Evolutionary conservation across 1,140 invertebrate species (phyloP).

Genomic region (Panagrolaimus sp.): DNA sequence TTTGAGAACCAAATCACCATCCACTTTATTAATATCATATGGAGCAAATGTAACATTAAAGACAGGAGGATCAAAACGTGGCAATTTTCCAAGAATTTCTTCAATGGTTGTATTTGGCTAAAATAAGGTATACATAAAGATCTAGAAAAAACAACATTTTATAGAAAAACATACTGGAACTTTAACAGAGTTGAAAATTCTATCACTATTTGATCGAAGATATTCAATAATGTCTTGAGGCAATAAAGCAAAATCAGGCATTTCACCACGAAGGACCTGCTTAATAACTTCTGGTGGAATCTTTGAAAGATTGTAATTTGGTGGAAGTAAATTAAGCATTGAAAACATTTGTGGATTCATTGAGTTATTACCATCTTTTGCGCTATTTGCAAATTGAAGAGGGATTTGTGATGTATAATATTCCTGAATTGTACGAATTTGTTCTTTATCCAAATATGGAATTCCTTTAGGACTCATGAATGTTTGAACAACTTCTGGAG

Average conservation of each 20-base stretch:
- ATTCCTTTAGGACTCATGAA: slow-evolving; percentile 44
- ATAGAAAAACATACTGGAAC: slow-evolving; percentile 21
- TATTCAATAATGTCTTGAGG: slow-evolving; percentile 50
- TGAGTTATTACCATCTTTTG: slow-evolving; percentile 1
- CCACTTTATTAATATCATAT: slow-evolving; percentile 53
- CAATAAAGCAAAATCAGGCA: slow-evolving; percentile 47
- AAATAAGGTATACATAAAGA: slow-evolving; percentile 13
- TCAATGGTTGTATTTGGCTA: slow-evolving; percentile 46
- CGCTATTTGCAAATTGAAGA: slow-evolving; percentile 9
- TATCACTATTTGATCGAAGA: slow-evolving; percentile 48
- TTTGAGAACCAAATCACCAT: slow-evolving; percentile 46
- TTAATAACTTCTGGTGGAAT: slow-evolving; percentile 48
- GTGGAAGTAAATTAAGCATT: slow-evolving; percentile 49
- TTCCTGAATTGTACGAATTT: slow-evolving; percentile 45
- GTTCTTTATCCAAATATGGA: slow-evolving; percentile 29
- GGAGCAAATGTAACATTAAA: slow-evolving; percentile 47
- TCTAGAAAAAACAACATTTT: slow-evolving; percentile 2
- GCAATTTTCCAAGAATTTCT: slow-evolving; percentile 50
- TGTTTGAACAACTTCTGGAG: slow-evolving; percentile 29
- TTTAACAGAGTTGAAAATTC: slow-evolving; percentile 35
- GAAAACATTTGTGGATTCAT: slow-evolving; percentile 33
- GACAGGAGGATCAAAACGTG: slow-evolving; percentile 46
- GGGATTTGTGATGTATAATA: slow-evolving; percentile 46
- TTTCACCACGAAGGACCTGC: slow-evolving; percentile 43
- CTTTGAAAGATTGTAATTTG: slow-evolving; percentile 50